phyloP scores from a whole-genome alignment of 2,113 vertebrate species.

The Ivindomyrus marchei region DNA sequence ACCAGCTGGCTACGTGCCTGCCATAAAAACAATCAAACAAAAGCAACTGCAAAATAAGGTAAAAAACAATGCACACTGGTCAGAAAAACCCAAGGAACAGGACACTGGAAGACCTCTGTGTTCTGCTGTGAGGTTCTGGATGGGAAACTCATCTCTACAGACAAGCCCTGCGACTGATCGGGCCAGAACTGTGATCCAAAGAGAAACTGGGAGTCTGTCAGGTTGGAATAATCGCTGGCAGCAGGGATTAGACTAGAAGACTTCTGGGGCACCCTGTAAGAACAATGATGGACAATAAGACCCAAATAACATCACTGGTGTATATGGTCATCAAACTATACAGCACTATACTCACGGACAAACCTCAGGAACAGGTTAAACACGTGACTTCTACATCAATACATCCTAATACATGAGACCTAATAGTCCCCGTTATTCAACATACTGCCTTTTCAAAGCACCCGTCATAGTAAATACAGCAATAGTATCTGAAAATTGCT shows the following conservation, averaged over 20 bases:
- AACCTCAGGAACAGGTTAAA: not conserved
- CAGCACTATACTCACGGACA: not conserved
- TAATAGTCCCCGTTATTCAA: not conserved
- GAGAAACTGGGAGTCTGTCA: slow-evolving; percentile 81
- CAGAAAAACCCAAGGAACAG: not conserved
- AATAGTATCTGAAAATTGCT: not conserved
- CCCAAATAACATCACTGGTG: not conserved
- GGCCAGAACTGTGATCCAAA: slow-evolving; percentile 81
- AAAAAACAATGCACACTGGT: not conserved
- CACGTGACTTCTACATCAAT: not conserved
- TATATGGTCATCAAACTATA: not conserved
- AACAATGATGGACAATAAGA: not conserved
- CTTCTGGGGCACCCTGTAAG: slow-evolving; percentile 36
- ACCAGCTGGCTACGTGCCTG: not conserved
- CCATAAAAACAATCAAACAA: not conserved
- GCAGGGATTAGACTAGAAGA: slow-evolving; percentile 46
- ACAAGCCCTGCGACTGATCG: slow-evolving; percentile 64
- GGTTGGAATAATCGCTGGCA: slow-evolving; percentile 62
- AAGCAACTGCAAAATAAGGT: not conserved
- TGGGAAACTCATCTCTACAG: slow-evolving; percentile 61
- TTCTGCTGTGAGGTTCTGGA: slow-evolving; percentile 66
- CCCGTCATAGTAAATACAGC: not conserved
- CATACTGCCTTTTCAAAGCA: not conserved
- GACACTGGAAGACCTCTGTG: slow-evolving; percentile 72
- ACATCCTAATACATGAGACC: not conserved